Percentiles rank a stretch among this genome's conserved stretches.
phyloP scores from a whole-genome alignment of 2,888 invertebrate genomes.

The Cistogaster globosa region DNA sequence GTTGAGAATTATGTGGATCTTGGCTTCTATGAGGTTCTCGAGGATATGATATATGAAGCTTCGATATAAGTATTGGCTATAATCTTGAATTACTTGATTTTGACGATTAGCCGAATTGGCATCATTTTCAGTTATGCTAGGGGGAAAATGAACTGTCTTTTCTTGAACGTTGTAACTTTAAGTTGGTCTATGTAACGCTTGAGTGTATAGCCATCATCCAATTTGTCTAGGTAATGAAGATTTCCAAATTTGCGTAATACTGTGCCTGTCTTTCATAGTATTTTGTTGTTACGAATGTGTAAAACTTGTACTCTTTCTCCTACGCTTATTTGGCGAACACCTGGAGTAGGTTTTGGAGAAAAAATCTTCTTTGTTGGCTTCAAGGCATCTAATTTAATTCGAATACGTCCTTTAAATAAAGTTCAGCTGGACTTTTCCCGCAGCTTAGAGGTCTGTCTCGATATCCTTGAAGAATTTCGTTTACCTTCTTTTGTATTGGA shows the following conservation, averaged over 20 bases:
- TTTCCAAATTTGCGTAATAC: background rate
- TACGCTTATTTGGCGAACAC: background rate
- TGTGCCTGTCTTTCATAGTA: background rate
- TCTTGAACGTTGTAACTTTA: conserved; percentile 9
- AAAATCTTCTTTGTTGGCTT: background rate
- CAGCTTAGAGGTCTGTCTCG: background rate
- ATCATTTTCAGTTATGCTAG: background rate
- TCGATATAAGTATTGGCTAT: background rate
- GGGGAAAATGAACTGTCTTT: conserved; percentile 28
- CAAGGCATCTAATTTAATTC: background rate
- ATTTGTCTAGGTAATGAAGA: conserved; percentile 45
- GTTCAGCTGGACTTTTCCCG: background rate
- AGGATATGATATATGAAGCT: background rate
- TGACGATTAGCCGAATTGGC: no score
- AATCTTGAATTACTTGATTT: background rate
- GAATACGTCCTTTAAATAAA: background rate
- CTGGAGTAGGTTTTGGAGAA: background rate
- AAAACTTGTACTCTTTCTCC: background rate
- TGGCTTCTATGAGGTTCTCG: background rate
- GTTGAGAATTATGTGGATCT: background rate
- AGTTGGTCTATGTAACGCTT: conserved; percentile 50
- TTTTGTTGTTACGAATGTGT: background rate
- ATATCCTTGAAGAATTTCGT: background rate
- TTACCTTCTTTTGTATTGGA: no score
- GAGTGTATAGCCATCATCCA: conserved; percentile 50